phyloP scores from a whole-genome alignment of 2,113 vertebrate species.

The Setophaga petechia region DNA sequence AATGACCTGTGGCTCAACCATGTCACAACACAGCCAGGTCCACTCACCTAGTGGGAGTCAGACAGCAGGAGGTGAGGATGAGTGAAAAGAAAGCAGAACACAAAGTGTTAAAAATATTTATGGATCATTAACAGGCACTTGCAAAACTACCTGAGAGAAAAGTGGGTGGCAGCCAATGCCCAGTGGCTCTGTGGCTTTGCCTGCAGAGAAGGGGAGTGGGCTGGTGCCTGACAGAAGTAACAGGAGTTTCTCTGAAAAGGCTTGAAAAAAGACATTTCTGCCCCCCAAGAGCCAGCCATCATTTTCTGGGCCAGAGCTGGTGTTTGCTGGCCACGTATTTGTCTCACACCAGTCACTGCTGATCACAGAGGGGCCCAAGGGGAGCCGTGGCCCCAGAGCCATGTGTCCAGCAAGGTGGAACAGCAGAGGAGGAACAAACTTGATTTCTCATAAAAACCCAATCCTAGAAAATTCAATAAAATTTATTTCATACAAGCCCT shows the following conservation, averaged over 20 bases:
- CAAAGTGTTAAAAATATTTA: not conserved
- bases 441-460: not conserved
- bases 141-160: not conserved
- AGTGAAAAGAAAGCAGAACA: not conserved
- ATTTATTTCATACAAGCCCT: not conserved
- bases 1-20: not conserved
- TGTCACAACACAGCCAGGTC: not conserved
- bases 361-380: not conserved
- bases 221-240: not conserved
- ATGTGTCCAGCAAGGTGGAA: not conserved
- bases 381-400: not conserved
- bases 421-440: not conserved
- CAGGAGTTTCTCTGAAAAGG: not conserved
- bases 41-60: not conserved
- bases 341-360: not conserved
- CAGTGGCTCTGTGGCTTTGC: fast-evolving
- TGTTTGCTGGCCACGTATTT: not conserved
- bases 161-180: not conserved
- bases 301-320: not conserved
- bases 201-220: not conserved
- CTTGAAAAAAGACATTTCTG: not conserved
- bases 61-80: not conserved
- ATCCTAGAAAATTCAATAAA: not conserved
- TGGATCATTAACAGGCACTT: not conserved
- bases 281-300: not conserved